These are phyloP conservation scores for Pagrus major DNA, from an alignment of 2,113 vertebrate species.

Conservation along the genomic window DNA sequence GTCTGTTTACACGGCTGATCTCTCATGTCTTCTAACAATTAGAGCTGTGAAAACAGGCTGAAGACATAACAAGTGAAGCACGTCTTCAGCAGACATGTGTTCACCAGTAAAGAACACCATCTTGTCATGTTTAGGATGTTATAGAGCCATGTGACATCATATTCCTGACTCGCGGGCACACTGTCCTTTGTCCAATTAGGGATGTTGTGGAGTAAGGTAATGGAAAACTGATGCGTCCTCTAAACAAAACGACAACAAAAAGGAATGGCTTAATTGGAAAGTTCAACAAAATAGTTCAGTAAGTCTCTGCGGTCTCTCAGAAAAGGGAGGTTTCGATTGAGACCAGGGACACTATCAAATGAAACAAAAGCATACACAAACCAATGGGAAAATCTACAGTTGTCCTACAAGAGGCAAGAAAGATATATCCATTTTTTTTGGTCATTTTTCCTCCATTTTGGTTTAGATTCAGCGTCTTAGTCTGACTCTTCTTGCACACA, in stretches of 20 bases:
- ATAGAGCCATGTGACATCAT: slow-evolving; percentile 72
- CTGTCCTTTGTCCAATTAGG: slow-evolving; percentile 73
- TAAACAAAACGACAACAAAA: slow-evolving; percentile 38
- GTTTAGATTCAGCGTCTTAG: neutral
- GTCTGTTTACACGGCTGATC: slow-evolving; percentile 52
- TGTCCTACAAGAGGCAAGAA: neutral
- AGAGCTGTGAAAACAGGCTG: slow-evolving; percentile 42
- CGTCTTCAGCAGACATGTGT: slow-evolving; percentile 55
- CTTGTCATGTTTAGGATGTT: slow-evolving; percentile 64
- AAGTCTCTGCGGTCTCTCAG: slow-evolving; percentile 65
- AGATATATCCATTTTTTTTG: neutral
- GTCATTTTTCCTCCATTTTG: neutral
- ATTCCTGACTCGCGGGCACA: slow-evolving; percentile 64
- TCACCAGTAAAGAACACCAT: slow-evolving; percentile 41
- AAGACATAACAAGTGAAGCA: slow-evolving; percentile 51
- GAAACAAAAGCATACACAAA: slow-evolving; percentile 36
- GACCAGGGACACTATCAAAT: slow-evolving; percentile 15
- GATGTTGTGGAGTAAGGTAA: slow-evolving; percentile 73
- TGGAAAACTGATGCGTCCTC: slow-evolving; percentile 72
- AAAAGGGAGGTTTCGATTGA: slow-evolving; percentile 45
- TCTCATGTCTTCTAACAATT: slow-evolving; percentile 47
- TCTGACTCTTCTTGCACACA: slow-evolving; percentile 3
- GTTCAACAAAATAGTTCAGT: slow-evolving; percentile 67
- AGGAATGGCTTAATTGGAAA: slow-evolving; percentile 64
- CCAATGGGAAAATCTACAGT: neutral